phyloP scores from a whole-genome alignment of 2,113 vertebrate genomes.

The Sylvilagus bachmani region DNA sequence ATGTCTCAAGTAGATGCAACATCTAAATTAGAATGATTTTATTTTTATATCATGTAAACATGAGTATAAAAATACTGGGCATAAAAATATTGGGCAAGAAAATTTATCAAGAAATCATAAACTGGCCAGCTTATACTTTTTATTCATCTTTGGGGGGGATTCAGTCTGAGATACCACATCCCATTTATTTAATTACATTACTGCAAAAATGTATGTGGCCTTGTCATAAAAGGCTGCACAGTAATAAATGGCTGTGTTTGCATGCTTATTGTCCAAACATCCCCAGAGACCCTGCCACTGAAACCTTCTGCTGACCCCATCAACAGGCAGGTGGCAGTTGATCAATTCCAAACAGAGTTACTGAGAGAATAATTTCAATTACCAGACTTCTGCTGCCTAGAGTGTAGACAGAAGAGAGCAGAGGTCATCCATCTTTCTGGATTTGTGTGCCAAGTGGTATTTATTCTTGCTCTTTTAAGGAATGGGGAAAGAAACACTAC shows the following conservation, averaged over 20 bases:
- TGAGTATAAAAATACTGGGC: not conserved
- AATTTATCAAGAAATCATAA: conserved; percentile 20
- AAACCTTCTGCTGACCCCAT: conserved; percentile 43
- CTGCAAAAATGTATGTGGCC: not conserved
- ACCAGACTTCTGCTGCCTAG: conserved; percentile 42
- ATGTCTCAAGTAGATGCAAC: not conserved
- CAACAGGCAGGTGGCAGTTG: conserved; percentile 58
- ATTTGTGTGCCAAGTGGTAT: conserved; percentile 32
- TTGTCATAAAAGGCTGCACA: conserved; percentile 26
- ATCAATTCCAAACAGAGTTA: conserved; percentile 75
- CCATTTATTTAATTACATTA: conserved; percentile 55
- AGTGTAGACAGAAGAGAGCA: conserved; percentile 38
- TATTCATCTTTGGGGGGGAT: not conserved
- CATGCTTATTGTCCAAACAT: conserved; percentile 8
- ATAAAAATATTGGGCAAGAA: not conserved
- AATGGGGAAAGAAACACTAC: not conserved
- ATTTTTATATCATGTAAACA: conserved; percentile 20
- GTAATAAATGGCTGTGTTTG: conserved; percentile 35
- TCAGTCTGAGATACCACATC: conserved; percentile 14
- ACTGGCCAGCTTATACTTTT: not conserved
- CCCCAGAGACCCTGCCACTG: conserved; percentile 22
- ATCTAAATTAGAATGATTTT: conserved; percentile 30
- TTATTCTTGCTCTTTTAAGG: conserved; percentile 56
- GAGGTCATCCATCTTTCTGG: conserved; percentile 62
- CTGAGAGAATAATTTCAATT: conserved; percentile 72